Percentiles rank a stretch among this genome's conserved stretches.
Conservation (phyloP, 1,140 invertebrate genomes). For the Sinella curviseta region DNA sequence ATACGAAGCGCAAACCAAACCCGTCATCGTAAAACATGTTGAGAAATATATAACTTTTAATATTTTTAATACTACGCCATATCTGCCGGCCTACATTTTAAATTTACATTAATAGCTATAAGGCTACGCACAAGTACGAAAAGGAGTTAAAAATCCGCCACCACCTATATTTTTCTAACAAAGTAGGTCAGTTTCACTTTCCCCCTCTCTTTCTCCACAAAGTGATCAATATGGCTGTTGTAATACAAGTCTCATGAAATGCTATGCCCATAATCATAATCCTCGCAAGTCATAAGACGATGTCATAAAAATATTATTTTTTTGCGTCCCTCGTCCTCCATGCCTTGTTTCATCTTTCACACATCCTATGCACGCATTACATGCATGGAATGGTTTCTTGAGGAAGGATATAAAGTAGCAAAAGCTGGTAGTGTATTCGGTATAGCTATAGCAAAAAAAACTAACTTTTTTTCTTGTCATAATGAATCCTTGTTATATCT, state of each 20-base stretch:
- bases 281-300: background rate
- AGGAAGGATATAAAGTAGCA: too few relatives aligned
- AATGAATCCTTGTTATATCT: conserved; percentile 7
- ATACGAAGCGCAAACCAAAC: background rate
- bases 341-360: background rate
- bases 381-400: too few relatives aligned
- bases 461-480: background rate
- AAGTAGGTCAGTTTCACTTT: background rate
- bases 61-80: too few relatives aligned
- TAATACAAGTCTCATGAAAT: background rate
- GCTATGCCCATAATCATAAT: background rate
- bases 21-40: too few relatives aligned
- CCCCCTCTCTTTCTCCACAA: background rate
- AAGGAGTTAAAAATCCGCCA: too few relatives aligned
- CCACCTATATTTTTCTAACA: background rate
- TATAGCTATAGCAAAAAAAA: background rate
- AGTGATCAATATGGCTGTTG: background rate
- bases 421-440: too few relatives aligned
- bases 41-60: too few relatives aligned
- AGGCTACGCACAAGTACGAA: too few relatives aligned
- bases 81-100: too few relatives aligned
- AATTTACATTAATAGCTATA: too few relatives aligned
- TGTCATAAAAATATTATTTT: background rate
- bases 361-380: background rate
- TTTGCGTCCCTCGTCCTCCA: background rate